These are phyloP conservation scores for Nephila pilipes DNA, from an alignment of 1,140 invertebrate genomes.

Conservation along the genomic window DNA sequence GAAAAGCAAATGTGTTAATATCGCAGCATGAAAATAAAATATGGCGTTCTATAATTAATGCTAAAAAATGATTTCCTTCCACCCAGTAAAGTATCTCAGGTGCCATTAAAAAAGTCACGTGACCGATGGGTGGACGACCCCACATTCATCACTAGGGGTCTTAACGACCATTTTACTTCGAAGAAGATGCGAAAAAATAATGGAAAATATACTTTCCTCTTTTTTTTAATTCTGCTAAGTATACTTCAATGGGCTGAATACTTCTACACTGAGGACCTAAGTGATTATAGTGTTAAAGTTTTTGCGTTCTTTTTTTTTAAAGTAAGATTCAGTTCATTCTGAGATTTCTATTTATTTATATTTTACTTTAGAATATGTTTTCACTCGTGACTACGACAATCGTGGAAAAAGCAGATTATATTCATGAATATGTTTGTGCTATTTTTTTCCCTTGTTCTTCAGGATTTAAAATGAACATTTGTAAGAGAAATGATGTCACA, in stretches of 20 bases:
- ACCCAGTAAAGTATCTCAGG: neutral
- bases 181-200: neutral
- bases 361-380: neutral
- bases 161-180: neutral
- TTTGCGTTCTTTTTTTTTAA: neutral
- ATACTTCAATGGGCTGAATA: neutral
- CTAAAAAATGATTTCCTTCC: neutral
- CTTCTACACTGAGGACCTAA: neutral
- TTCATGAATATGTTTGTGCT: neutral
- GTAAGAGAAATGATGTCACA: too few species aligned
- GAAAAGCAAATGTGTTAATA: too few species aligned
- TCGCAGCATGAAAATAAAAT: neutral
- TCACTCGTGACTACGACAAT: neutral
- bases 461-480: too few species aligned
- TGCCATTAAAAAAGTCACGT: neutral
- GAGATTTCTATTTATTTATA: neutral
- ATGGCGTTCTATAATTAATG: neutral
- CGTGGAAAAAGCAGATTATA: neutral
- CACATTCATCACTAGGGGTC: neutral
- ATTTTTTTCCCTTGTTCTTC: neutral
- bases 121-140: neutral
- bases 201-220: neutral
- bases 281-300: slow-evolving; percentile 16
- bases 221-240: slow-evolving; percentile 12
- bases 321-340: neutral